Evolutionary conservation across 2,888 invertebrate genomes (phyloP), one percentile per base, ranked within the genome.

Genomic region (Epiblema foenella): DNA sequence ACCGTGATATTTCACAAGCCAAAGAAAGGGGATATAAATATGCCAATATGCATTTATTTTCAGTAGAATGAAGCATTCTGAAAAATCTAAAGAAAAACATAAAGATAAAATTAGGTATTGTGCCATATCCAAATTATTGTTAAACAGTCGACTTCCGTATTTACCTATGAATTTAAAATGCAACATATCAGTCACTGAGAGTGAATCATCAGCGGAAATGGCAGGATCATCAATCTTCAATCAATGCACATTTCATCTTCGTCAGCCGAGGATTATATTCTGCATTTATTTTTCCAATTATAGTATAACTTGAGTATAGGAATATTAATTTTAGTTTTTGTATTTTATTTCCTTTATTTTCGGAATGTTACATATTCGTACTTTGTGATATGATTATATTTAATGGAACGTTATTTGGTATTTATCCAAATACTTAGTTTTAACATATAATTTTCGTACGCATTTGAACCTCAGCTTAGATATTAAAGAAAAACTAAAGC

Each of bases 1-100:
- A 83, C 88, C 87, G 93, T 93, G 93, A 93, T 93, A 93, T 87
- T 86, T 90, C 91, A 89, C 89, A 91, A 91, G 85, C 93, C 93
- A 93, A 93, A 93, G 92, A 93, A 85, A 79, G 85, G 83, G 85
- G 83, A 87, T 84, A 80, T 83, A 81, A 80, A 80, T 83, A 71
- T 85, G 82, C 84, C 83, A 77, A 81, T 79, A 75, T 79, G 90
- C 90, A 90, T 89, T 89, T 89, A 91, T 84, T 84, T 86, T 81
- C 81, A 82, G 78, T 87, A 85, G 83, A 81, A 77, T 83, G 80
- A 80, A 78, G 78, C 77, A 78, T 78, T 79, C 78, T 78, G 76
- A 78, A 79, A 79, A 78, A 75, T 69, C 75, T 70, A 59, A 67
- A 58, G 69, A 59, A 73, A 69, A 75, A 57, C 52, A 37, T 33